Conservation (phyloP, 2,797 vertebrate species). For the Cuculus canorus region DNA sequence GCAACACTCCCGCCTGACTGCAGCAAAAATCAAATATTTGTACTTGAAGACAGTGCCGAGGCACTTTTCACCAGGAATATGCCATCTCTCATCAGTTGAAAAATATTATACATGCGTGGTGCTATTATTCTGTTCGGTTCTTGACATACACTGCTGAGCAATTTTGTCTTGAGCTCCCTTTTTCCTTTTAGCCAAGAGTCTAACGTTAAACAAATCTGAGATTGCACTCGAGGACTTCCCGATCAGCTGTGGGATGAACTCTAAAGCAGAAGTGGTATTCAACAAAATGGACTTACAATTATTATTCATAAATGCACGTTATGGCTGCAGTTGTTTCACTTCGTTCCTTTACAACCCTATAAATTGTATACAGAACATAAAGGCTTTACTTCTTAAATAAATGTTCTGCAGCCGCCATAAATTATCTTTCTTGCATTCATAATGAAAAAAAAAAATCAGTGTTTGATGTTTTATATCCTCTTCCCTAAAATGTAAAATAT, state of each 20-base stretch:
- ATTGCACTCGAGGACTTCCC: not conserved
- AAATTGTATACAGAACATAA: conserved; percentile 71
- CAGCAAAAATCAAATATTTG: conserved; percentile 24
- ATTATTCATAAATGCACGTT: conserved; percentile 73
- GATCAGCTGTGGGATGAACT: conserved; percentile 4
- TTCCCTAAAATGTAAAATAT: conserved; percentile 74
- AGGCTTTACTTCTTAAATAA: conserved; percentile 71
- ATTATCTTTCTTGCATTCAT: conserved; percentile 67
- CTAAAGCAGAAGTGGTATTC: conserved; percentile 50
- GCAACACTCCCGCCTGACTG: not conserved
- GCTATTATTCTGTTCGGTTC: not conserved
- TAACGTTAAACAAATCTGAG: not conserved
- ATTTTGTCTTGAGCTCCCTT: not conserved
- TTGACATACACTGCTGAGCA: not conserved
- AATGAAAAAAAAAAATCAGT: conserved; percentile 58
- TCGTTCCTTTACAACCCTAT: conserved; percentile 70
- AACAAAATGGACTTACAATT: conserved; percentile 57
- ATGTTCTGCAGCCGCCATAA: conserved; percentile 68
- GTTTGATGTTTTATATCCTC: conserved; percentile 72
- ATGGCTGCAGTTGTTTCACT: conserved; percentile 66
- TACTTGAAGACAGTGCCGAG: not conserved
- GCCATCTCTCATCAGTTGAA: not conserved
- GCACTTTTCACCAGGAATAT: not conserved
- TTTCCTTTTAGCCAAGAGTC: not conserved
- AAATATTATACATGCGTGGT: not conserved